Conservation (phyloP, 92 coral and sea anemone species). For the Parazoanthus swiftii region DNA sequence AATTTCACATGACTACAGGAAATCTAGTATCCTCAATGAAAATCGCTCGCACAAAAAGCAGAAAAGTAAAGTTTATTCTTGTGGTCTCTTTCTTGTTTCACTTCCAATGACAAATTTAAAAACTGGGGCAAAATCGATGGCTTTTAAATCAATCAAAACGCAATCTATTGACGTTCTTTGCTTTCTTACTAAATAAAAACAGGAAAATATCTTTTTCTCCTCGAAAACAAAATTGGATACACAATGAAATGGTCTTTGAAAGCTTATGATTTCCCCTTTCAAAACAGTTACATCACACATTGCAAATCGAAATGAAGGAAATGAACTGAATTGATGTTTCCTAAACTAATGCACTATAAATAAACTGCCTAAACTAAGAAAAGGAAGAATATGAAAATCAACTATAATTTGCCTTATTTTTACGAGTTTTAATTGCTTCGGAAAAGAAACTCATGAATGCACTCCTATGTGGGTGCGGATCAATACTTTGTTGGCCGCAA, state of each 20-base stretch:
- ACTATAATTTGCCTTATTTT: constrained; percentile 21
- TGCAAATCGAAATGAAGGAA: constrained; percentile 70
- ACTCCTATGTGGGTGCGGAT: constrained; percentile 13
- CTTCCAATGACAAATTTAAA: constrained; percentile 19
- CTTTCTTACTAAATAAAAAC: constrained; percentile 35
- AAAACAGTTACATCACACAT: constrained; percentile 75
- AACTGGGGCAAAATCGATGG: not conserved
- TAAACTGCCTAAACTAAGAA: constrained; percentile 57
- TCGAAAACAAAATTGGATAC: constrained; percentile 49
- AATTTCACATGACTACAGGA: constrained; percentile 19
- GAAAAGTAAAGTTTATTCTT: not conserved
- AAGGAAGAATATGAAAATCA: constrained; percentile 13
- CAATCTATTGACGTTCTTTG: constrained; percentile 38
- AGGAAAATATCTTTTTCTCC: constrained; percentile 47
- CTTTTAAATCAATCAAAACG: constrained; percentile 25
- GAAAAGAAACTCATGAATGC: not conserved
- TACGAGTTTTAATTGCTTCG: constrained; percentile 17
- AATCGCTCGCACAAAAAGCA: constrained; percentile 6
- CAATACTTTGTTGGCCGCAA: not conserved
- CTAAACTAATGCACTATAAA: constrained; percentile 71
- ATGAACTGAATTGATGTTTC: constrained; percentile 80
- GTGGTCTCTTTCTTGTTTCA: not conserved
- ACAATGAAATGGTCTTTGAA: constrained; percentile 27
- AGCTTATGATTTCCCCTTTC: constrained; percentile 47
- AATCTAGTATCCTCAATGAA: constrained; percentile 15